Evolutionary conservation across 2,888 invertebrate species (phyloP), one percentile per base, ranked within the genome.

Genomic region (Abrostola triplasia): DNA sequence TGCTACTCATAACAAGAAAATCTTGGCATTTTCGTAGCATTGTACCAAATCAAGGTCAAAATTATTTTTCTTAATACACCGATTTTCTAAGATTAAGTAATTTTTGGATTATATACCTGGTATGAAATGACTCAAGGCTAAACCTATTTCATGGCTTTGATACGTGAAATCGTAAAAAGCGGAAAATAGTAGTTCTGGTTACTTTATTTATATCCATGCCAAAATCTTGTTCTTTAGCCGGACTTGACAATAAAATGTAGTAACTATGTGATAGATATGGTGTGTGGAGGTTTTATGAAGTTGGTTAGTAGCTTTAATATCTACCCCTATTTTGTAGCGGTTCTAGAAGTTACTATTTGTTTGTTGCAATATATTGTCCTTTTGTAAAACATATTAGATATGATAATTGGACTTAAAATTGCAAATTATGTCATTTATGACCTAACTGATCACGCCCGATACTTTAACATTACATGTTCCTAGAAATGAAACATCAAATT

Each of bases 151-250:
- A 73, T 65, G 59, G 55, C 37, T 63, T 44, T 54, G 53, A 59
- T 66, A 62, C 70, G 64, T 55, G 48, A 63, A 68, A 70, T 64
- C 66, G 68, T 63, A 76, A 76, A 76, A 76, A 65, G 40, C 69
- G 47, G 54, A 61, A 60, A 73, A 64, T 61, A 44, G 8, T 5
- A 54, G 59, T 60, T 74, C 36, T 74, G 60, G 54, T 68, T 40
- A 47, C 47, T 66, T 60, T 64, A 59, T 58, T 77, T 67, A 72
- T 63, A 62, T 36, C 52, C 66, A 50, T 75, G 63, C 47, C 54
- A 50, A 67, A 65, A 65, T 60, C 52, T 62, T 61, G 7, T 66
- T 53, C 42, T 59, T 36, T n/a, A 63, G 47, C 50, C 41, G 44
- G 1, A 13, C 11, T 9, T 36, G 50, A 36, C 36, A 61, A 48